Conservation (phyloP, 2,888 invertebrate species). For the Tetranychus truncatus region DNA sequence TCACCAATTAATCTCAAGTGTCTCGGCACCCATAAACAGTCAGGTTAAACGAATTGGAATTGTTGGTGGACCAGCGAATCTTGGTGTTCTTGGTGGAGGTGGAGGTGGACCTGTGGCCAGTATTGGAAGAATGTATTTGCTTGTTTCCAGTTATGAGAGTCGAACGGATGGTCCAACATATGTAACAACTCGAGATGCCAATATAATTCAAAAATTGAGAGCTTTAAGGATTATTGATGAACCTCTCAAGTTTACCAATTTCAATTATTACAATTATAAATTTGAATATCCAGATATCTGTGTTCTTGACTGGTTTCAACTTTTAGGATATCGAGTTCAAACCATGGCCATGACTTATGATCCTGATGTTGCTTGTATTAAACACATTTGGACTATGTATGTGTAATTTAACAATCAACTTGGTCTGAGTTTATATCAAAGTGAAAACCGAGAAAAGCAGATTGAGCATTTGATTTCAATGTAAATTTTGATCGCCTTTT, state of each 20-base stretch:
- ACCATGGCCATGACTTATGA: slow-evolving; percentile 11
- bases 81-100: too few relatives aligned
- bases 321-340: slow-evolving; percentile 5
- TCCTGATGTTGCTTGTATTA: slow-evolving; percentile 8
- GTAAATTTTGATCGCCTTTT: too few relatives aligned
- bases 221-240: slow-evolving; percentile 6
- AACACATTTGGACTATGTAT: slow-evolving; percentile 5
- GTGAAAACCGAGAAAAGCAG: too few relatives aligned
- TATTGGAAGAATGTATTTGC: neutral
- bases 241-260: slow-evolving; percentile 5
- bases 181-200: slow-evolving; percentile 10
- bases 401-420: neutral
- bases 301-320: slow-evolving; percentile 7
- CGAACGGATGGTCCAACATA: slow-evolving; percentile 11
- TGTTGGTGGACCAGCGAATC: too few relatives aligned
- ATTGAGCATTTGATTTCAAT: too few relatives aligned
- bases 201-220: slow-evolving; percentile 3
- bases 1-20: too few relatives aligned
- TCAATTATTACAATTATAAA: slow-evolving; percentile 8
- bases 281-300: slow-evolving; percentile 9
- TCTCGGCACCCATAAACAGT: too few relatives aligned
- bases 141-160: slow-evolving; percentile 10
- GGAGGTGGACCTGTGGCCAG: too few relatives aligned
- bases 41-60: too few relatives aligned
- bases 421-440: too few relatives aligned